phyloP scores from a whole-genome alignment of 2,888 invertebrate species.

The Nomada goodeniana region DNA sequence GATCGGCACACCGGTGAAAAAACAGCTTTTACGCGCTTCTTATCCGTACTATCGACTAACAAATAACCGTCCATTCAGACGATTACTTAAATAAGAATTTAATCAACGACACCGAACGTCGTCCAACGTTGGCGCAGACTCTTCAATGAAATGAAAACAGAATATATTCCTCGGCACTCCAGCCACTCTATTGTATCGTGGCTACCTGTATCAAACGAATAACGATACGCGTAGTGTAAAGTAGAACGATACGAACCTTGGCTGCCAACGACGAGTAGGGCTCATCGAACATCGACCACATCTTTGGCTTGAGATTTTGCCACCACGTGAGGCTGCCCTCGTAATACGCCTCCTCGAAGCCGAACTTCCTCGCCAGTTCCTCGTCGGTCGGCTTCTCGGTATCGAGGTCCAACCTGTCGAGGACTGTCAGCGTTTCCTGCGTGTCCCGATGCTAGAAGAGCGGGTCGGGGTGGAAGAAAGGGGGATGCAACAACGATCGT shows the following conservation, averaged over 20 bases:
- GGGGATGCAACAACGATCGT: constrained; percentile 72
- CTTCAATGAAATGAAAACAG: no score
- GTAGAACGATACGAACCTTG: constrained; percentile 89
- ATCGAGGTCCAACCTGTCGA: constrained; percentile 98
- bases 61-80: no score
- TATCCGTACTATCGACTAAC: background rate
- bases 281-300: constrained; percentile 99
- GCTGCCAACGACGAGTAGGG: constrained; percentile 99
- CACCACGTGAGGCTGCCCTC: constrained; percentile 97
- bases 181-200: no score
- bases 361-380: constrained; percentile 98
- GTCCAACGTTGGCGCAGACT: no score
- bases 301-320: constrained; percentile 98
- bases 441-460: constrained; percentile 95
- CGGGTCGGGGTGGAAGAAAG: constrained; percentile 61
- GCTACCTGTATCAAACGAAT: background rate
- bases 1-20: constrained; percentile 10
- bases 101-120: no score
- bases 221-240: background rate
- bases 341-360: constrained; percentile 97
- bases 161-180: no score
- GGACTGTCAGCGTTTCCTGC: constrained; percentile 98
- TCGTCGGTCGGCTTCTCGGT: constrained; percentile 99
- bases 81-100: no score
- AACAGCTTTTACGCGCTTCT: constrained; percentile 23